Evolutionary conservation across 2,797 vertebrate species (phyloP).

Genomic region (Cynodonichthys magdalenae): DNA sequence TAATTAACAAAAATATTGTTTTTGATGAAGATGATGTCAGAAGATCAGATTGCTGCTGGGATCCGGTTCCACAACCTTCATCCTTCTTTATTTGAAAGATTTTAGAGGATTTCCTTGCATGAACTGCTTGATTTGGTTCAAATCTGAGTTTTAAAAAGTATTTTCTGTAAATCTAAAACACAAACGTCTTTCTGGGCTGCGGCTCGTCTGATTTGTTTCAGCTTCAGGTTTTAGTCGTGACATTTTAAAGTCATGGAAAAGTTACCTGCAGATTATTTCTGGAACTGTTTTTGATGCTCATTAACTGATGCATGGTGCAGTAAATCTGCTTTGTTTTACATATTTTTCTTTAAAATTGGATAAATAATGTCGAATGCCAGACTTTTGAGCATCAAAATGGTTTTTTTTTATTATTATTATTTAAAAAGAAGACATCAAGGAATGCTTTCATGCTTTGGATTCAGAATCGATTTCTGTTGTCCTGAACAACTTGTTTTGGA

Average conservation of each 20-base stretch:
- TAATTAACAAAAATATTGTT: not conserved
- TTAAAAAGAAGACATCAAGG: not conserved
- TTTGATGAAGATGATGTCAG: too few species aligned
- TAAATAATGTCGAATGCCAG: not conserved
- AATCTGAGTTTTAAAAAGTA: not conserved
- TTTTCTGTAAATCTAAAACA: not conserved
- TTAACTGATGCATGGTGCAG: too few species aligned
- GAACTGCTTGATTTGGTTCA: not conserved
- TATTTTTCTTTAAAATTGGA: not conserved
- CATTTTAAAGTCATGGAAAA: not conserved
- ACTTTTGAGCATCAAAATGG: not conserved
- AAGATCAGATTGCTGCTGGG: not conserved
- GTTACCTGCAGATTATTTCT: not conserved
- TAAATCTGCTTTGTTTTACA: not conserved
- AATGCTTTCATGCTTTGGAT: not conserved
- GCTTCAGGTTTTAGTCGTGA: not conserved
- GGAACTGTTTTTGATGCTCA: not conserved
- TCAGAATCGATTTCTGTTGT: not conserved
- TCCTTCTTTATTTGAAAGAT: conserved; percentile 1
- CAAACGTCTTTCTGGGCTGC: not conserved
- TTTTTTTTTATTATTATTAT: not conserved
- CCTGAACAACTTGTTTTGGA: not conserved
- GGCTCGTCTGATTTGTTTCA: too few species aligned
- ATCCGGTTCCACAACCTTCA: not conserved
- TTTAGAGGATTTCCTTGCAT: not conserved